Conservation (phyloP, 1,140 invertebrate genomes). For the Neodiprion fabricii region DNA sequence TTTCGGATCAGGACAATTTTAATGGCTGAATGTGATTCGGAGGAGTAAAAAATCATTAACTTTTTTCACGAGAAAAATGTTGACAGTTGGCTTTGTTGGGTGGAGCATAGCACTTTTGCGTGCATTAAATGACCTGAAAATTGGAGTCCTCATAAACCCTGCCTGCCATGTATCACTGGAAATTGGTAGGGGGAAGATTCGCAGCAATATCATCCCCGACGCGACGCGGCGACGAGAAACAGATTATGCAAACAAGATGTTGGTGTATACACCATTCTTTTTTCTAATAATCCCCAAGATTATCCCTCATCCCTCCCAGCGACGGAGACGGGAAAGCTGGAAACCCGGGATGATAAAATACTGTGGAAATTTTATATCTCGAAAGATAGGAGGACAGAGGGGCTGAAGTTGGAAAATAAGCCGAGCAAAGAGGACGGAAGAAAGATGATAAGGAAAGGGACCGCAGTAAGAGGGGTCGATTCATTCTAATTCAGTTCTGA, state of each 20-base stretch:
- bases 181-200: too few relatives aligned
- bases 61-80: too few relatives aligned
- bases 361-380: constrained; percentile 3
- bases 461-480: constrained; percentile 49
- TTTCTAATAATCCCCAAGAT: neutral
- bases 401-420: neutral
- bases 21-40: too few relatives aligned
- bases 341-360: constrained; percentile 1
- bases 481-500: constrained; percentile 61
- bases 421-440: constrained; percentile 9
- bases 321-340: neutral
- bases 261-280: neutral
- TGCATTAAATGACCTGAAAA: too few relatives aligned
- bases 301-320: neutral
- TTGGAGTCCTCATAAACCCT: too few relatives aligned
- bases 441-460: constrained; percentile 10
- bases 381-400: neutral
- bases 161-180: too few relatives aligned
- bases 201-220: neutral
- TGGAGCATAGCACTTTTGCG: too few relatives aligned
- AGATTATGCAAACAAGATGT: constrained; percentile 4
- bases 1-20: too few relatives aligned
- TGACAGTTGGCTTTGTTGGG: too few relatives aligned
- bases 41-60: too few relatives aligned
- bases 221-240: neutral